These are phyloP conservation scores for Myotis daubentonii DNA, from an alignment of 2,797 vertebrate genomes.

Conservation along the genomic window DNA sequence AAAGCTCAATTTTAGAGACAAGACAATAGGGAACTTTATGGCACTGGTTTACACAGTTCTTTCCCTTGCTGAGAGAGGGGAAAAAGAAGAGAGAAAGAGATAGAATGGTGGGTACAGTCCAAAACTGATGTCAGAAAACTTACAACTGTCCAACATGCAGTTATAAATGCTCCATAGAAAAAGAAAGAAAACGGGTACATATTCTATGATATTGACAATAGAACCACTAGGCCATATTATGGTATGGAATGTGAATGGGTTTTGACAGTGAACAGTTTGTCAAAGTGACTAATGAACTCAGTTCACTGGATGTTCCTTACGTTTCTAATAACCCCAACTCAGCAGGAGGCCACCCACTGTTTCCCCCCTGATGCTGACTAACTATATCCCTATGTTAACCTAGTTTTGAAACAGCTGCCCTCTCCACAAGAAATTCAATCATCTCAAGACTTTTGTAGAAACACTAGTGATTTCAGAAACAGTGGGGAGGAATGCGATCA, in stretches of 20 bases:
- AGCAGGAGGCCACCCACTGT: not conserved
- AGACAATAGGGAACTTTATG: not conserved
- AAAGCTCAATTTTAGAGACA: constrained; percentile 1
- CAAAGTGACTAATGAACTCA: constrained; percentile 30
- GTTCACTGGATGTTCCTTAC: not conserved
- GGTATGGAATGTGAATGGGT: not conserved
- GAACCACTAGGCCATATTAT: not conserved
- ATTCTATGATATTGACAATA: not conserved
- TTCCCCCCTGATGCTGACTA: not conserved
- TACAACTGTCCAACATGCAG: not conserved
- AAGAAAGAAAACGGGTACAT: not conserved
- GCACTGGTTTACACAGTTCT: not conserved
- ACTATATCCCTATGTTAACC: not conserved
- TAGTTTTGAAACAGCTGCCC: constrained; percentile 58
- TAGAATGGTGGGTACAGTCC: not conserved
- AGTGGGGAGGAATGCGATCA: constrained; percentile 26
- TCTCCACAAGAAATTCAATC: constrained; percentile 61
- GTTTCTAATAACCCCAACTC: not conserved
- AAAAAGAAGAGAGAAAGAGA: not conserved
- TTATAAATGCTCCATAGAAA: not conserved
- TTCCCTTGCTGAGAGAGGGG: not conserved
- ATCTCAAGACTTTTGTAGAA: constrained; percentile 31
- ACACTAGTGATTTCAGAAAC: not conserved
- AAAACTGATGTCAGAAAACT: not conserved
- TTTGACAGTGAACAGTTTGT: not conserved